Base-by-base conservation (phyloP, 2,113 vertebrate species). In the Leucopsar rothschildi region DNA sequence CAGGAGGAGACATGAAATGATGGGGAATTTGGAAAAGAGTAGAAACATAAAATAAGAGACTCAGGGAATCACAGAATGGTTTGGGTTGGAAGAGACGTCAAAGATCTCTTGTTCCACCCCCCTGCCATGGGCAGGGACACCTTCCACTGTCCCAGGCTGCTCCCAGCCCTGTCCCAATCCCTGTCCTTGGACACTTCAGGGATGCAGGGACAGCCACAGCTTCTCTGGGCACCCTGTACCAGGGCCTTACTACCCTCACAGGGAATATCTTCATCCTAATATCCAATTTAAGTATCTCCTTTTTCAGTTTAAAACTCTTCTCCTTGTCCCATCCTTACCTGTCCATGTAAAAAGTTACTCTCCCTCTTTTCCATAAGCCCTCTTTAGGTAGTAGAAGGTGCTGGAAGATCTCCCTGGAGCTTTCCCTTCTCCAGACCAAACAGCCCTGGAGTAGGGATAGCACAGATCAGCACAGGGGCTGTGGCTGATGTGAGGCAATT, bases 131-230 rank as follows among this genome's bases (percentile, higher is more conserved):
- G 2, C 49, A 72, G 33, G 28, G 40, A 63, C 18, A 39, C 2
- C 9, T 72, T 12, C 35, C 44, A 42, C 44, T 11, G 0, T 0
- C 25, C 61, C 42, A 66, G 44, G 3, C 0, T 2, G 10, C 31
- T 66, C 61, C 35, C 0, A 63, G 24, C 10, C 20, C 20, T 0
- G 0, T 70, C 65, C 56, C 68, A 0, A 21, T 21, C 44, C 39
- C 69, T 75, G 39, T 7, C 14, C 39, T 47, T 68, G 53, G 69
- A 8, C 45, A 40, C 20, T 82, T 4, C 70, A 82, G 53, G 61
- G 45, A 68, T 82, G 33, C 72, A 60, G 70, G 29, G 11, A 20
- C 39, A 89, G 31, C 50, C 66, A 64, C 57, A 72, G 50, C 50
- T 57, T 23, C 59, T 50, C 66, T 57, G 66, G 11, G 21, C 25